Percentiles rank a stretch among this genome's conserved stretches.
phyloP scores from a whole-genome alignment of 2,797 vertebrate species.

The Muscicapa striata region DNA sequence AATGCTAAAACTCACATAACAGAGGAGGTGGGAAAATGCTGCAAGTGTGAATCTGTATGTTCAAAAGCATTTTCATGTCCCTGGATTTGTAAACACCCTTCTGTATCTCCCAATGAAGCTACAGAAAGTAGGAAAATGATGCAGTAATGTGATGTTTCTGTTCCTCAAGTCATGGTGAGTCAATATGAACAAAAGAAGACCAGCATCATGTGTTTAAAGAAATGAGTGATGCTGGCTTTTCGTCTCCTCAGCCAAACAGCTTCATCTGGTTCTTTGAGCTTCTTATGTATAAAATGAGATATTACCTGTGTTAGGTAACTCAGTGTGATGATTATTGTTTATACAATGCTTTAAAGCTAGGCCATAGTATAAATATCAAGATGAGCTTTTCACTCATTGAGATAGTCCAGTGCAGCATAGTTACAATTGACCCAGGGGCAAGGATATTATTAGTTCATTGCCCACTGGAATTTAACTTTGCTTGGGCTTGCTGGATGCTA shows the following conservation, averaged over 20 bases:
- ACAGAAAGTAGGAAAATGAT: conserved; percentile 29
- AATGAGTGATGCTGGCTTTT: conserved; percentile 54
- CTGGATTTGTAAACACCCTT: neutral
- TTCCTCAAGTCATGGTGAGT: conserved; percentile 39
- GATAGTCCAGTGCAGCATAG: neutral
- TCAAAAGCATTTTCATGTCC: neutral
- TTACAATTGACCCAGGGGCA: neutral
- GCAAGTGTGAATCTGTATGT: neutral
- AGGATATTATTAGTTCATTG: neutral
- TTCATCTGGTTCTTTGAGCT: conserved; percentile 60
- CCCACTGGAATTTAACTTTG: neutral
- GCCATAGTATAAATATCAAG: conserved; percentile 1
- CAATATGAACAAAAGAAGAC: conserved; percentile 51
- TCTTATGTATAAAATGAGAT: conserved; percentile 46
- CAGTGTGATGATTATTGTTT: conserved; percentile 42
- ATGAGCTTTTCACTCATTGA: neutral
- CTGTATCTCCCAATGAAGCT: neutral
- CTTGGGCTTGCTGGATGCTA: neutral
- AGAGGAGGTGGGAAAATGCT: neutral
- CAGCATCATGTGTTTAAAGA: conserved; percentile 61
- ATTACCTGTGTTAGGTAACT: conserved; percentile 28
- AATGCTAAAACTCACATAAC: neutral
- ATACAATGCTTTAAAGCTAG: conserved; percentile 18
- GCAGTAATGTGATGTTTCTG: neutral
- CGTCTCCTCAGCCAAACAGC: conserved; percentile 52